Evolutionary conservation across 2,113 vertebrate genomes (phyloP), one percentile per base, ranked within the genome.

Genomic region (Macroglossus sobrinus): DNA sequence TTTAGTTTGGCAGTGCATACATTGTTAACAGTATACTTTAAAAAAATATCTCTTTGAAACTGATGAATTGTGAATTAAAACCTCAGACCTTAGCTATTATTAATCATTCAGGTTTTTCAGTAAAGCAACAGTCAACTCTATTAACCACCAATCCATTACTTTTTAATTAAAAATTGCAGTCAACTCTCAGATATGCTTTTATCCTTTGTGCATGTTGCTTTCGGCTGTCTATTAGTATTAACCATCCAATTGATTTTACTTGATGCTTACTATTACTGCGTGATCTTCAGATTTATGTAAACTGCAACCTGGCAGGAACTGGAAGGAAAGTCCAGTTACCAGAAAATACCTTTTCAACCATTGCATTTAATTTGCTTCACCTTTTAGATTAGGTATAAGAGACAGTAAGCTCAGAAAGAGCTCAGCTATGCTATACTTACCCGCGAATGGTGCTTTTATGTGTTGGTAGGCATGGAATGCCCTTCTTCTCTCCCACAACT

Each of bases 1-100:
- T 93, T 96, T 96, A 55, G 18, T 76, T 90, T 91, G 57, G n/a
- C 50, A 87, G 33, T 63, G 28, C 22, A 69, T 89, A 35, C 15
- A 69, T 86, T 55, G 47, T 75, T 75, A 89, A 92, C 30, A 91
- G 33, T 76, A 35, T 87, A 95, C 64, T 61, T 79, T 15, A 0
- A 47, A 93, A 93, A 88, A 74, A 16, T 28, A 33, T 40, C 28
- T 91, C 53, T 95, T 97, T 91, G 75, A 91, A 89, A 94, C 75
- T 86, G 18, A 72, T 66, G 84, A 84, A 89, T 82, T 82, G 74
- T 89, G 61, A 89, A 68, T 88, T 84, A 55, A 92, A 91, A 90
- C 66, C 30, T 80, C 59, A 90, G 63, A 87, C 5, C 6, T 80
- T 92, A 84, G 35, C 40, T 85, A 55, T 75, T 30, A 74, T 89